A percentile compares a stretch with the other conserved stretches of the same genome.
Evolutionary conservation across 2,797 vertebrate genomes (phyloP).

Genomic region (Hyperoplus lanceolatus): DNA sequence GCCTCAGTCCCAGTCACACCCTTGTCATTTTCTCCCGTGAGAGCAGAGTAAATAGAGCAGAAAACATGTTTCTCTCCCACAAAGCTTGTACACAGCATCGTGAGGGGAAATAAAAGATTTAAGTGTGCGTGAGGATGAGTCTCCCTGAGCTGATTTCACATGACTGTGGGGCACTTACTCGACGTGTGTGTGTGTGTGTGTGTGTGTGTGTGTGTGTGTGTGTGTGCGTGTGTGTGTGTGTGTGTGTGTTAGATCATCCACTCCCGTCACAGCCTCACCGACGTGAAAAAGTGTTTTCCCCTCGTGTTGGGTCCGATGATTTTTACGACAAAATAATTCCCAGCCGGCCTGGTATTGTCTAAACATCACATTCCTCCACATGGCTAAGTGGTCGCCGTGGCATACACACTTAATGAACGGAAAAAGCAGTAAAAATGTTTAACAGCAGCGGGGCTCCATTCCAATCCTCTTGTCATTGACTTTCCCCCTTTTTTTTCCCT

Average conservation of each 20-base stretch:
- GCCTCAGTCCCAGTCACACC: background rate
- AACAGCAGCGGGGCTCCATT: slow-evolving; percentile 56
- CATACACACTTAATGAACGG: slow-evolving; percentile 72
- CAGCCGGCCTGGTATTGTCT: slow-evolving; percentile 63
- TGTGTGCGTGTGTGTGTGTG: background rate
- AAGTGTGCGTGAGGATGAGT: slow-evolving; percentile 44
- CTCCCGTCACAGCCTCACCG: slow-evolving; percentile 18
- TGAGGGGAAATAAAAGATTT: slow-evolving; percentile 51
- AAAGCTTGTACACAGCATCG: slow-evolving; percentile 19
- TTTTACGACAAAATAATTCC: slow-evolving; percentile 73
- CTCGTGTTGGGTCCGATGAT: slow-evolving; percentile 44
- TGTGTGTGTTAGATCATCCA: slow-evolving; percentile 16
- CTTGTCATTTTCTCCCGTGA: slow-evolving; percentile 33
- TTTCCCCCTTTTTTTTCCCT: slow-evolving; percentile 34
- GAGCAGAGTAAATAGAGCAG: slow-evolving; percentile 65
- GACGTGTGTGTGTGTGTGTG: background rate
- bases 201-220: slow-evolving; percentile 3
- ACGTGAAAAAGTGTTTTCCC: slow-evolving; percentile 39
- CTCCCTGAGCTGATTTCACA: slow-evolving; percentile 31
- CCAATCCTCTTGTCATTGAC: slow-evolving; percentile 63
- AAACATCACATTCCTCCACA: slow-evolving; percentile 72
- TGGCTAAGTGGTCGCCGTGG: slow-evolving; percentile 64
- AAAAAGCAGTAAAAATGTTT: slow-evolving; percentile 77
- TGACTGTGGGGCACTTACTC: slow-evolving; percentile 14
- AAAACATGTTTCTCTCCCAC: slow-evolving; percentile 43